Evolutionary conservation across 2,797 vertebrate species (phyloP), one percentile per base, ranked within the genome.

Genomic region (Myripristis jacobus): DNA sequence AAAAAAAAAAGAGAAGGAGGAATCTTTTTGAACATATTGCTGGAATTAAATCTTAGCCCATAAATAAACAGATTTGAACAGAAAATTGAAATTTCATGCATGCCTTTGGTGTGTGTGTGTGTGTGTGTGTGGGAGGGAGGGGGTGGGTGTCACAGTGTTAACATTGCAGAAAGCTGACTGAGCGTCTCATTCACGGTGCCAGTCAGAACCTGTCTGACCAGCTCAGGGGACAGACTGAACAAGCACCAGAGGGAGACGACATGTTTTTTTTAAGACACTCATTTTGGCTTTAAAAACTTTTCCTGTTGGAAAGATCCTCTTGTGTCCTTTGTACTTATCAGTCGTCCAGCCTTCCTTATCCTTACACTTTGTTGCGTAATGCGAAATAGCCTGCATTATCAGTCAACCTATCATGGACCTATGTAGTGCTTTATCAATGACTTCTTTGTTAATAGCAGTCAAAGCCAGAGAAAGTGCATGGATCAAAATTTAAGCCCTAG

Each of bases 141-240:
- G 34, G 27, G 27, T 6, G 25, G 47, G 38, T 73, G 61, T 43
- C 21, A 2, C 1, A 0, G 55, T 71, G 52, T 62, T 65, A 55
- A 31, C 56, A 52, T 16, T 36, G 19, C 27, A 74, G 18, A 56
- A 56, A 61, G 75, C 52, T 77, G 57, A 64, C 36, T 47, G 46
- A 41, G 36, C 57, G 15, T 24, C 25, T 77, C 25, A 43, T 9
- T 83, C 66, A 6, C 59, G 24, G 4, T 73, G 36, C 80, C 81
- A 79, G 75, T 85, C 81, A 74, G 75, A 90, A 89, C 88, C 87
- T 76, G 87, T 88, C 79, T 19, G 70, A 86, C 91, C 71, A 70
- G 86, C 75, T 89, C 25, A 22, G 47, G 54, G n/a, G 52, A 67
- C 29, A 31, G 22, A 59, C 15, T 55, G 50, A 70, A 70, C 25